Base-by-base conservation (phyloP, 2,113 vertebrate species). In the Butorides virescens region DNA sequence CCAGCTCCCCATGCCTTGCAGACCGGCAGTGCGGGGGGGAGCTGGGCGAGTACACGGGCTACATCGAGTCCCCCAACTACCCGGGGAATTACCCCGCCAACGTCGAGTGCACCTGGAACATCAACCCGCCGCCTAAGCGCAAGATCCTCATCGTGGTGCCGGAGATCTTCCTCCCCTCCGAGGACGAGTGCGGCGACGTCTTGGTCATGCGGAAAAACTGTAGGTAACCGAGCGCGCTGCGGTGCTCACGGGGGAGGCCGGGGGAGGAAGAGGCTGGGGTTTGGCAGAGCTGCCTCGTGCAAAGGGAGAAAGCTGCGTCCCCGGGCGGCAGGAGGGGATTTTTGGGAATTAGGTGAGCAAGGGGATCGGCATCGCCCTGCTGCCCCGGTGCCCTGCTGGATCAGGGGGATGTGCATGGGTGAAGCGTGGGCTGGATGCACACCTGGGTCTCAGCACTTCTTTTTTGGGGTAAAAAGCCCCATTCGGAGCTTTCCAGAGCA, bases 191-290 rank as follows among this genome's bases (percentile, higher is more conserved):
- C 30, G 99, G 99, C 76, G 99, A 99, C 36, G 99, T 99, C 95
- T 97, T 99, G 97, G 99, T 99, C 83, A 99, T 99, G 99, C 99
- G 99, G 97, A 99, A 99, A 98, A 99, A 99, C 98, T 99, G 99
- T 99, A 98, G 98, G 98, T 98, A 97, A 97, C 97, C 86, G 58
- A 97, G 96, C 50, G 12, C 36, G 89, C 88, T 12, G 6, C 10
- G 32, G 81, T 37, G 91, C 86, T 66, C 75, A 86, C 8, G 39
- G 95, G 56, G 50, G 73, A 13, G 55, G 42, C 50, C 6, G 4
- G 90, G 87, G 77, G 21, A 49, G 67, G 9, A 39, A 2, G 13
- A 42, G 26, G 59, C 3, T 25, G 22, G 52, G 74, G 4, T 6
- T 52, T 19, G 75, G 86, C 86, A 34, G 7, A 42, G 74, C 66